Conservation (phyloP, 2,797 vertebrate genomes). For the Falco peregrinus region DNA sequence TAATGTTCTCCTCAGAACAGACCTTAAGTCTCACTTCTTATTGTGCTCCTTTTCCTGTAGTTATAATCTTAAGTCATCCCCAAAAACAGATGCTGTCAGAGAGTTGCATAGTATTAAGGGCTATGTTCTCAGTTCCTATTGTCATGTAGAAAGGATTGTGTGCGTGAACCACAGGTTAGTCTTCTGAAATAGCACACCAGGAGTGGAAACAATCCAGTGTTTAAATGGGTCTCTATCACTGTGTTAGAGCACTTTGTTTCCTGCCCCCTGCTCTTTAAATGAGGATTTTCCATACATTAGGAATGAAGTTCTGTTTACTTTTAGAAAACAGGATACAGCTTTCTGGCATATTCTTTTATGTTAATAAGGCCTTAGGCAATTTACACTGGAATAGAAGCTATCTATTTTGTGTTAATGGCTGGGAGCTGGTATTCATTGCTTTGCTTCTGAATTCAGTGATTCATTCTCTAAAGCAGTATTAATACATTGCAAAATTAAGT, state of each 20-base stretch:
- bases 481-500: not conserved
- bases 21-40: not conserved
- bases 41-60: constrained; percentile 39
- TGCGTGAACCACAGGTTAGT: not conserved
- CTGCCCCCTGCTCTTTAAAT: not conserved
- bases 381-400: not conserved
- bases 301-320: constrained; percentile 19
- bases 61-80: not conserved
- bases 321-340: constrained; percentile 21
- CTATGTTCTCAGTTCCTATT: not conserved
- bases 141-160: not conserved
- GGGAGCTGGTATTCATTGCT: not conserved
- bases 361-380: not conserved
- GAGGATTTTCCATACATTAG: not conserved
- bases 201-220: not conserved
- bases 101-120: not conserved
- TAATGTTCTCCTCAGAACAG: not conserved
- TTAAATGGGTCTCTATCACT: not conserved
- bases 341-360: not conserved
- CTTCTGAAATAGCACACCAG: not conserved
- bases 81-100: not conserved
- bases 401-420: not conserved
- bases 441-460: not conserved
- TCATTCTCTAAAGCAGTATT: not conserved
- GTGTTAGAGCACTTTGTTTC: not conserved